phyloP scores from a whole-genome alignment of 2,113 vertebrate genomes.

The Maccullochella peelii region DNA sequence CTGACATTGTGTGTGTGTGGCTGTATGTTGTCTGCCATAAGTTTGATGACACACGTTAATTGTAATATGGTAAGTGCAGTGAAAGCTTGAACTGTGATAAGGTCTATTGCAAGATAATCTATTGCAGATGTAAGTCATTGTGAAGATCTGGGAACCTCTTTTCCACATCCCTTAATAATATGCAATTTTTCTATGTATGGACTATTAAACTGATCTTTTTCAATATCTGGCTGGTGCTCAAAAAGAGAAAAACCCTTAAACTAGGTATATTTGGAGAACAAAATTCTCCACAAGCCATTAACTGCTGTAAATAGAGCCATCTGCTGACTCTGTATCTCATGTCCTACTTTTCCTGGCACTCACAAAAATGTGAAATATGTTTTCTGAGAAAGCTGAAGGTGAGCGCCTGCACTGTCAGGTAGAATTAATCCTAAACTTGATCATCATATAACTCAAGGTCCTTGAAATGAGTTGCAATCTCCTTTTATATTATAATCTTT shows the following conservation, averaged over 20 bases:
- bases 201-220: neutral
- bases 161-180: neutral
- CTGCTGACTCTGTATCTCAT: constrained; percentile 2
- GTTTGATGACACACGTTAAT: constrained; percentile 7
- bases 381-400: constrained; percentile 46
- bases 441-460: constrained; percentile 34
- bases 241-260: neutral
- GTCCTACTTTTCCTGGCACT: constrained; percentile 23
- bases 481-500: constrained; percentile 35
- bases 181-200: neutral
- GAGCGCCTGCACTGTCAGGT: constrained; percentile 37
- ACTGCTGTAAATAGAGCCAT: constrained; percentile 30
- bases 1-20: neutral
- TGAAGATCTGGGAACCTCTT: neutral
- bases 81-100: neutral
- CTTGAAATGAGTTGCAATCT: constrained; percentile 31
- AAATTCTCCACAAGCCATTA: constrained; percentile 18
- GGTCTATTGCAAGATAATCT: too few species aligned
- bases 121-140: neutral
- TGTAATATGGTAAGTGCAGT: neutral
- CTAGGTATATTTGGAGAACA: neutral
- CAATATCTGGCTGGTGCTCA: neutral
- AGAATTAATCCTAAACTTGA: constrained; percentile 43
- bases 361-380: constrained; percentile 28
- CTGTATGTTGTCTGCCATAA: neutral